Conservation (phyloP, 2,797 vertebrate genomes). For the Basileuterus tristriatus region DNA sequence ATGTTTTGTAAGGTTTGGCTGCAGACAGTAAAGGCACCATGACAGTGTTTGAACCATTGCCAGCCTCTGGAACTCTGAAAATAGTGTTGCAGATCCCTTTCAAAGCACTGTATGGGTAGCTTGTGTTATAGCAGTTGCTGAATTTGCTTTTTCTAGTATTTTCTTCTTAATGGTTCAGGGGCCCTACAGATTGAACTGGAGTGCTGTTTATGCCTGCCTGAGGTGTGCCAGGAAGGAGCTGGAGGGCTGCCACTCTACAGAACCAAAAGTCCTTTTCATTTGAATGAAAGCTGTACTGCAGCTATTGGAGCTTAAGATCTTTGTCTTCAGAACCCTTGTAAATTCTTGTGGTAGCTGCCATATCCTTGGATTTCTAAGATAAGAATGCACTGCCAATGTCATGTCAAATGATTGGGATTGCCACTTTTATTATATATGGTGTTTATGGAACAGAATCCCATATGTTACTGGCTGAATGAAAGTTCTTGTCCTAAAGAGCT, state of each 20-base stretch:
- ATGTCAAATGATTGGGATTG: neutral
- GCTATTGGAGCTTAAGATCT: neutral
- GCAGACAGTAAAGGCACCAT: neutral
- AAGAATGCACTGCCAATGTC: neutral
- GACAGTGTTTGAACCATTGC: neutral
- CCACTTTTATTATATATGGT: neutral
- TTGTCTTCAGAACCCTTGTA: neutral
- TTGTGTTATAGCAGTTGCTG: neutral
- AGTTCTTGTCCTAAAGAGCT: neutral
- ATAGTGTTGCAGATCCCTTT: neutral
- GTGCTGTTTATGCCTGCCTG: neutral
- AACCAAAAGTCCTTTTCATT: neutral
- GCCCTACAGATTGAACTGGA: neutral
- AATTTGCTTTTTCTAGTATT: neutral
- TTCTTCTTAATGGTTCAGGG: neutral
- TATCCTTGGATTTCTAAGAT: neutral
- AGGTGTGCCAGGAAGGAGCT: neutral
- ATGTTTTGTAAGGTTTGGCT: neutral
- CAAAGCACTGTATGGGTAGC: neutral
- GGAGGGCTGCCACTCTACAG: neutral
- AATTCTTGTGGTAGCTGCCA: neutral
- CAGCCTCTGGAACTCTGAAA: neutral
- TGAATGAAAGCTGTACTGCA: neutral
- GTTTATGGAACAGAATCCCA: neutral
- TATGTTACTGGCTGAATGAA: neutral